Base-by-base conservation (phyloP, 2,888 invertebrate species). In the Blastobasis lacticolella region DNA sequence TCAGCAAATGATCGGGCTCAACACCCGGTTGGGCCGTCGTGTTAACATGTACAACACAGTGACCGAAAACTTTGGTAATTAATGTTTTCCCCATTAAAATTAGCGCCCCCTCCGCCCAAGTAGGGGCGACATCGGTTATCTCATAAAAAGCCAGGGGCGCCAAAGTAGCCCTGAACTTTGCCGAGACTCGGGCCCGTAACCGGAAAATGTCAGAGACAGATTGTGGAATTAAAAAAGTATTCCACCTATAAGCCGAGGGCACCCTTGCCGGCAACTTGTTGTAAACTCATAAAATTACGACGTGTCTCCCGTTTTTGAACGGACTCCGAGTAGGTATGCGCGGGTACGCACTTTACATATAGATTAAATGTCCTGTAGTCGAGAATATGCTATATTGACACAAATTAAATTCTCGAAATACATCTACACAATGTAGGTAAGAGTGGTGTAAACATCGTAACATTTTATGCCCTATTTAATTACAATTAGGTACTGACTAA, bases 21-120 rank as follows among this genome's bases (percentile, higher is more conserved):
- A 23, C 23, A 23, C 23, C 23, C 23, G 23, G 23, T 23, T 23
- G 23, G 23, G 23, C 23, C 23, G 23, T 23, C 23, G 23, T 23
- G 23, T 23, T 23, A 23, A 23, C 23, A 23, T 23, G 23, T 23
- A 23, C 23, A 23, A 46, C 38, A 49, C 23, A 23, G 46, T 37
- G 54, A 41, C 52, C 49, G 46, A 44, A 67, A 68, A 73, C 64
- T 73, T 71, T 66, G 58, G 63, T 70, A 67, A 69, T 69, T 71
- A 73, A 71, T 68, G 67, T 73, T 71, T 66, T 62, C 68, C 67
- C 61, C 57, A 64, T 68, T 68, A 66, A 72, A 68, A 68, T 69
- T 65, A 63, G 62, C 55, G 63, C 68, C 66, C 66, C 67, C 63
- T 62, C 55, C 57, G 56, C 54, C 54, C 53, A 65, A 66, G 62